Base-by-base conservation (phyloP, 2,888 invertebrate species). In the Brenthis daphne region DNA sequence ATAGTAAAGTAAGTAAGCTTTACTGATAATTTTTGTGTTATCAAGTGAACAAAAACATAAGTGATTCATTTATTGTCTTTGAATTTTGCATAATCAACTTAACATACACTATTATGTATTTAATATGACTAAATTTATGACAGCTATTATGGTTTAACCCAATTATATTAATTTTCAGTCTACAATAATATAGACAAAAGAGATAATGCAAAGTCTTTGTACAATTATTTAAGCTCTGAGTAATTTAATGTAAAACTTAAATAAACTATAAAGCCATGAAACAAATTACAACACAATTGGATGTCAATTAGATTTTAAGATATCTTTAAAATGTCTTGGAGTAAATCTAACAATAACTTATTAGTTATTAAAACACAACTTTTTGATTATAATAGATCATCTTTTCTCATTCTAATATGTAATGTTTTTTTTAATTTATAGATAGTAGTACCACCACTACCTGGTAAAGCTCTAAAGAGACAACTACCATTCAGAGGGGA, bases 401-500 rank as follows among this genome's bases (percentile, higher is more conserved):
- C 29, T 29, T 29, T 3, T 29, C 4, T 20, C 14, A 43, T n/a
- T 56, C 48, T 6, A 56, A 6, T 33, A 6, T 24, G n/a, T 3
- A 43, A 1, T 16, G 50, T 69, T n/a, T 48, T 55, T 64, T 50
- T 16, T 63, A 57, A 43, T 16, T 71, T 87, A 61, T 86, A 98
- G 98, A 99, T 99, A 93, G 99, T 99, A 66, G 99, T 99, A 54
- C 99, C 99, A 71, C 96, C 98, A 51, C 94, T 99, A 81, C 99
- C 99, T 3, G 98, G 99, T 20, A 99, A 99, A 94, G 99, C 99
- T 8, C 96, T 99, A 95, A 99, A 99, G 91, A 94, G 99, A 84
- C 99, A 99, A 88, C 95, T 99, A 91, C 99, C 99, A 24, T 99
- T 99, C 93, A 95, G 99, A 75, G 97, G 98, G 14, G 99, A 99